Evolutionary conservation across 2,888 invertebrate species (phyloP), one percentile per base, ranked within the genome.

Genomic region (Drosophila affinis): DNA sequence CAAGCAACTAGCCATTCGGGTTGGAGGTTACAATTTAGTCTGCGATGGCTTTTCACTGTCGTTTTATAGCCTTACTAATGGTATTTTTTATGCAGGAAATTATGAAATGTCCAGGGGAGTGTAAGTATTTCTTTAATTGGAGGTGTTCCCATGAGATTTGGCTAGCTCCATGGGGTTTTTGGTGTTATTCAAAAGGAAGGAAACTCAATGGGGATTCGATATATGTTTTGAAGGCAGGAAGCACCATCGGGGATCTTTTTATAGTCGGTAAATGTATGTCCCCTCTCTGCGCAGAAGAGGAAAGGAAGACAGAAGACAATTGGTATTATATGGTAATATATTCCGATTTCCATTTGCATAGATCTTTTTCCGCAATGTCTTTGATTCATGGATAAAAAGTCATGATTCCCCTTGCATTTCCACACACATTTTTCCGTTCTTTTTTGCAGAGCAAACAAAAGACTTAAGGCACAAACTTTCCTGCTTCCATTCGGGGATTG

Each of bases 401-500:
- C 34, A 1, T 3, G 34, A 34, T 39, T 39, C n/a, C 14, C 14
- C n/a, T 39, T 14, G 39, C 2, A 39, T 39, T 39, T 39, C 7
- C 14, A n/a, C 12, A 34, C 34, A n/a, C n/a, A 39, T 34, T 45
- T 67, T 44, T 47, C 18, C 14, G 21, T 56, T 21, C 24, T 39
- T 55, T 39, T 44, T 67, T 24, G 32, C 17, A 4, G 10, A 46
- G 67, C 54, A 79, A 87, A 82, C 88, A 73, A 82, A 85, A 85
- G 82, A 85, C 88, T 84, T 71, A 44, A 57, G 69, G 58, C 79
- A 84, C 87, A 68, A 81, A 79, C 87, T 87, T 44, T 46, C 46
- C 17, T 44, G 52, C 58, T 18, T 44, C 45, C 6, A 21, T 10
- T n/a, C n/a, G 14, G 39, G 14, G 14, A 14, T 29, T 21, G 62